Evolutionary conservation across 2,888 invertebrate species (phyloP), one percentile per base, ranked within the genome.

Genomic region (Petrolisthes cinctipes): DNA sequence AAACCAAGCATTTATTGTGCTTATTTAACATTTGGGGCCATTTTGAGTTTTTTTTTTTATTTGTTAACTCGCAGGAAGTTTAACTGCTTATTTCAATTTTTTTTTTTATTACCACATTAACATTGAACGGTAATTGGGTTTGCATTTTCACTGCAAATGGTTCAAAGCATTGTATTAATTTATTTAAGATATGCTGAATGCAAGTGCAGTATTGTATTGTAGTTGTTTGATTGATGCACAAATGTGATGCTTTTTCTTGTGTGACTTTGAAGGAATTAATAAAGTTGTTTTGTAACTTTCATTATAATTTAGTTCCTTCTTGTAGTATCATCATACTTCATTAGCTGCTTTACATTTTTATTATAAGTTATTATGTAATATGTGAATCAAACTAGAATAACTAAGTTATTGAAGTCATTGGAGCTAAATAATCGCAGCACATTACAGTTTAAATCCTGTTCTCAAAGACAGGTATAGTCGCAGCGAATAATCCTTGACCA

Each of bases 201-300:
- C 20, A 9, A 17, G n/a, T 51, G 9, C n/a, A 17, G n/a, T 82
- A 53, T 57, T 37, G 54, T 66, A 56, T 57, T 82, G 86, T 82
- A 86, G 17, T 86, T 82, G 86, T 86, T 86, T 86, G 82, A 61
- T 66, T 75, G 51, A 51, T 86, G 86, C 86, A 86, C 86, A 86
- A 86, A 76, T 86, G 53, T 75, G 23, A 51, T 86, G n/a, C 53
- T 9, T 51, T 11, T 61, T 51, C 20, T 37, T 82, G 71, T 86
- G 82, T 75, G 61, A 66, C 73, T 82, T 82, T 86, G 75, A 61
- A 79, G 51, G n/a, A 68, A 66, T 75, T 51, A 76, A 76, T 75
- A 53, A 86, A 82, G 14, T 23, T 11, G 75, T 78, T 86, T 86
- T 80, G 83, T 83, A 83, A 20, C 51, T 23, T 4, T 54, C 57